phyloP scores from a whole-genome alignment of 2,888 invertebrate species.

The Ennomos quercinarius region DNA sequence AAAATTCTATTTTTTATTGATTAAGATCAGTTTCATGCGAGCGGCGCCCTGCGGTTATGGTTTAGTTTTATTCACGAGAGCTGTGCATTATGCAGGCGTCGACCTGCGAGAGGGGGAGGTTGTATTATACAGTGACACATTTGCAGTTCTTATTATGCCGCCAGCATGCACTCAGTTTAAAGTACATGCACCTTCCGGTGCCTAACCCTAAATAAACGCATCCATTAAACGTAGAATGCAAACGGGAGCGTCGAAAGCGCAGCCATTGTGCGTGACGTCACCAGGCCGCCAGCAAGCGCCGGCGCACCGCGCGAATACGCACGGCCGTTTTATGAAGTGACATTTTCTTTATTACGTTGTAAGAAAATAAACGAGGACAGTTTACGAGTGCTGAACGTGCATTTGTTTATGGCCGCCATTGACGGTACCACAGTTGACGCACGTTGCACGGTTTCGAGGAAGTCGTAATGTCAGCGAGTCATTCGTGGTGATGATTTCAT shows the following conservation, averaged over 20 bases:
- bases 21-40: constrained; percentile 14
- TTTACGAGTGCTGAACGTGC: constrained; percentile 38
- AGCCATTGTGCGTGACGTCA: constrained; percentile 12
- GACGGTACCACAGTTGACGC: constrained; percentile 10
- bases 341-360: constrained; percentile 30
- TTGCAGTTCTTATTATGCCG: constrained; percentile 50
- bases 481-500: background rate
- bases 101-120: constrained; percentile 15
- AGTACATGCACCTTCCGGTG: constrained; percentile 40
- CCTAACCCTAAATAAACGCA: constrained; percentile 44
- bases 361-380: constrained; percentile 29
- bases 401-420: constrained; percentile 32
- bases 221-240: constrained; percentile 37
- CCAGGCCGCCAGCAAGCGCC: background rate
- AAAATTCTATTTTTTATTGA: constrained; percentile 8
- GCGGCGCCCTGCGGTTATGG: background rate
- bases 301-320: background rate
- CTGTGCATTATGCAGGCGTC: constrained; percentile 44
- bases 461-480: background rate
- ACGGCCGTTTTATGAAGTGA: constrained; percentile 27
- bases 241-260: constrained; percentile 17
- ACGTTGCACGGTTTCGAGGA: constrained; percentile 1
- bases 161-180: constrained; percentile 47
- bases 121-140: constrained; percentile 49
- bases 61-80: constrained; percentile 42